phyloP scores from a whole-genome alignment of 37 sponge, comb jelly and placozoan genomes.

The Halichondria panicea region DNA sequence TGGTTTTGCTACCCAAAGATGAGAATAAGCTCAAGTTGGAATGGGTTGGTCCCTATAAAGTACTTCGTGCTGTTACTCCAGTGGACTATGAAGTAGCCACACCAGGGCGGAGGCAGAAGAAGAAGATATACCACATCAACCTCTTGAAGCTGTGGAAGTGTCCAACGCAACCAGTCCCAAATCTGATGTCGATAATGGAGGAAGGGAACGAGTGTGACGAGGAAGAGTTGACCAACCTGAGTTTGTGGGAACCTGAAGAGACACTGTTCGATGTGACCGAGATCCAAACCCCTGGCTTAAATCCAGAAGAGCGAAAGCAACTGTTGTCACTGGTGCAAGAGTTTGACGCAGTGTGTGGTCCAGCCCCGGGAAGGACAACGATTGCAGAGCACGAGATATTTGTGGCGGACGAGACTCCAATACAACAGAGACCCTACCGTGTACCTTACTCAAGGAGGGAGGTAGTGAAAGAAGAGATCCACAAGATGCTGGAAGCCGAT shows the following conservation, averaged over 20 bases:
- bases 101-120: constrained; percentile 11
- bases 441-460: constrained; percentile 35
- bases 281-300: background rate
- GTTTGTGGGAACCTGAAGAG: too few relatives aligned
- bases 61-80: constrained; percentile 13
- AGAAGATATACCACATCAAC: constrained; percentile 14
- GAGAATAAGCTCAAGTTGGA: constrained; percentile 24
- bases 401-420: background rate
- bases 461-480: constrained; percentile 19
- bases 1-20: constrained; percentile 49
- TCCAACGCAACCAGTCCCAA: too few relatives aligned
- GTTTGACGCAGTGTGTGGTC: background rate
- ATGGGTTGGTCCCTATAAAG: constrained; percentile 56
- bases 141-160: background rate
- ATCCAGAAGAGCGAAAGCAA: constrained; percentile 5
- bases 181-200: too few relatives aligned
- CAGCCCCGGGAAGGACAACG: constrained; percentile 33
- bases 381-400: constrained; percentile 18
- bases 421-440: constrained; percentile 24
- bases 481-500: constrained; percentile 30
- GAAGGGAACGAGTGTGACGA: too few relatives aligned
- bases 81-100: constrained; percentile 35
- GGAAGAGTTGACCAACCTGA: too few relatives aligned
- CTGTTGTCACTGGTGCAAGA: background rate
- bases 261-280: too few relatives aligned